Evolutionary conservation across 1,140 invertebrate species (phyloP).

Genomic region (Lepeophtheirus salmonis): DNA sequence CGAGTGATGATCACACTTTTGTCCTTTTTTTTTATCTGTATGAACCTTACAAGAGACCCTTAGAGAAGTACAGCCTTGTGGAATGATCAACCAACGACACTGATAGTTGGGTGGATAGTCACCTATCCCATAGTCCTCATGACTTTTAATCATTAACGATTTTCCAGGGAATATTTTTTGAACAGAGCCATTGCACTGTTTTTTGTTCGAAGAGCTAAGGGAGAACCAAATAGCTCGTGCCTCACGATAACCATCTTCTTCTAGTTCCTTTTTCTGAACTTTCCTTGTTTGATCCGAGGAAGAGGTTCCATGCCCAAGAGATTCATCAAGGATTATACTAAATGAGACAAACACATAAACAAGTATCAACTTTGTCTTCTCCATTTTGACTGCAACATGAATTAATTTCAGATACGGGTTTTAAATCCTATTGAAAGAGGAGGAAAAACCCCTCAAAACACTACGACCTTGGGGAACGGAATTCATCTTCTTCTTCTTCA

Average conservation of each 20-base stretch:
- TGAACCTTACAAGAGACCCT: neutral
- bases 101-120: constrained; percentile 4
- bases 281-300: neutral
- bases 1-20: neutral
- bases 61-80: neutral
- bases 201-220: neutral
- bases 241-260: neutral
- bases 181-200: constrained; percentile 6
- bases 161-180: neutral
- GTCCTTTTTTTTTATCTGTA: neutral
- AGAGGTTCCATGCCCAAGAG: too few species aligned
- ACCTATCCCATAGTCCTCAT: neutral
- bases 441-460: neutral
- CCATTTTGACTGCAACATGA: neutral
- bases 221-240: neutral
- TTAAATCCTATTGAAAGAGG: neutral
- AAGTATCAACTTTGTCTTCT: neutral
- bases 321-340: neutral
- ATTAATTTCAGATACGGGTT: neutral
- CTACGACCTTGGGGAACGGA: neutral
- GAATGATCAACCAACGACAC: constrained; percentile 1
- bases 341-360: neutral
- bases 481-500: too few species aligned
- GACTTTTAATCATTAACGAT: neutral
- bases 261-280: neutral